Base-by-base conservation (phyloP, 2,888 invertebrate species). In the Panorpa germanica region DNA sequence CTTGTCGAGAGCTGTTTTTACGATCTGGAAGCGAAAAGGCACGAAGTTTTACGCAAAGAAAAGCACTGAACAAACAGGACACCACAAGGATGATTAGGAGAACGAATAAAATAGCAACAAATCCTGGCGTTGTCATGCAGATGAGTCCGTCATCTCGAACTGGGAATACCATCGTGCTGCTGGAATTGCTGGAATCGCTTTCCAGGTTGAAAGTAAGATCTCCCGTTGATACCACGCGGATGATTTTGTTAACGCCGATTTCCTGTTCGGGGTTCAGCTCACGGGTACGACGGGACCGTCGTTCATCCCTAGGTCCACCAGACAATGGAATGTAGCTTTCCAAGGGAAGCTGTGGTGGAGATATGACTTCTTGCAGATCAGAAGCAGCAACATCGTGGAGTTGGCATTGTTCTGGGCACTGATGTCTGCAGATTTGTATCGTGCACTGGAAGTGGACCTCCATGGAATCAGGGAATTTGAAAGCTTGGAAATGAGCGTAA, bases 361-460 rank as follows among this genome's bases (percentile, higher is more conserved):
- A 70, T 4, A 74, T 72, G 10, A 78, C 80, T 41, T 81, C 81
- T 39, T 71, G 71, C 7, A 59, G 52, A 34, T 66, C 66, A 1
- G 65, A 61, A 6, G 59, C 60, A 9, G 54, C 53, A 4, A 67
- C 65, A 35, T 76, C 66, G 49, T 59, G 59, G 1, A 68, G 47
- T 29, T 56, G 57, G 47, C 88, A 90, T 46, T 90, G 90, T 40
- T 88, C 88, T 1, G 90, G 90, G 45, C 90, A 90, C 43, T 85
- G 80, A 45, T 85, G 83, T 41, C 88, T 65, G 50, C 90, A 90
- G 44, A 90, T 88, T 52, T 90, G 88, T 38, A 90, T 88, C 17
- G 88, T 88, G 50, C 88, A 90, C 50, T 88, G 86, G 63, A 90
- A 90, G 50, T 90, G 88, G 1, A 90, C 90, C 50, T 90, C 88